A percentile compares a stretch with the other conserved stretches of the same genome.
These are phyloP conservation scores for Sterrhoptilus dennistouni DNA, from an alignment of 2,113 vertebrate species.

Conservation along the genomic window DNA sequence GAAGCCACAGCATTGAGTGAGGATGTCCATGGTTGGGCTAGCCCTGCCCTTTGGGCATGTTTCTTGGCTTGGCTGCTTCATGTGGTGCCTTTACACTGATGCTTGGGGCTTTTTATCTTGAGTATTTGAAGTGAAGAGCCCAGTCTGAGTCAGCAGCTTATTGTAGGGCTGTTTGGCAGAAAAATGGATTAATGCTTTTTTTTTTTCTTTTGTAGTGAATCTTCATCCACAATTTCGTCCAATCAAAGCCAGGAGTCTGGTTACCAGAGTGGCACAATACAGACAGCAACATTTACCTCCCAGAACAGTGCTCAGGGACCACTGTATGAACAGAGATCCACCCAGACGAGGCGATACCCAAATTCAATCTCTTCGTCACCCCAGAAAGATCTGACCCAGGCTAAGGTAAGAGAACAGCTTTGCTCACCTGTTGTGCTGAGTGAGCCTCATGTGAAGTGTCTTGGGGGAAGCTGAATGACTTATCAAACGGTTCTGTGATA, in stretches of 20 bases:
- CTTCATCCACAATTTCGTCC: constrained; percentile 84
- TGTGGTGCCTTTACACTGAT: not conserved
- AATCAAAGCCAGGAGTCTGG: constrained; percentile 86
- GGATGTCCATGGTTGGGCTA: not conserved
- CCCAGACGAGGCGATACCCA: constrained; percentile 89
- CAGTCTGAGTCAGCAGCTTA: not conserved
- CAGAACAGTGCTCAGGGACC: constrained; percentile 83
- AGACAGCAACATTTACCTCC: constrained; percentile 81
- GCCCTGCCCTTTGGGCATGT: not conserved
- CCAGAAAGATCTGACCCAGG: constrained; percentile 91
- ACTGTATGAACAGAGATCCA: constrained; percentile 92
- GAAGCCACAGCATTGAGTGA: not conserved
- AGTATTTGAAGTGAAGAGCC: not conserved
- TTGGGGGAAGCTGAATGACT: rapidly evolving
- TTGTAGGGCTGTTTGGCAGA: not conserved
- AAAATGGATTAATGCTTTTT: not conserved
- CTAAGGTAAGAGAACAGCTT: constrained; percentile 79
- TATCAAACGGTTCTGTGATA: not conserved
- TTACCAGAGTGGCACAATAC: constrained; percentile 80
- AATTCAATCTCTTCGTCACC: constrained; percentile 89
- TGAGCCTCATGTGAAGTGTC: not conserved
- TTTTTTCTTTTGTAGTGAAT: constrained; percentile 76
- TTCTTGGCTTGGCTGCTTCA: not conserved
- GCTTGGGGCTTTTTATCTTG: not conserved
- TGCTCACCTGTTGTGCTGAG: not conserved